A percentile compares a stretch with the other conserved stretches of the same genome.
Evolutionary conservation across 2,113 vertebrate species (phyloP).

Genomic region (Turnix velox): DNA sequence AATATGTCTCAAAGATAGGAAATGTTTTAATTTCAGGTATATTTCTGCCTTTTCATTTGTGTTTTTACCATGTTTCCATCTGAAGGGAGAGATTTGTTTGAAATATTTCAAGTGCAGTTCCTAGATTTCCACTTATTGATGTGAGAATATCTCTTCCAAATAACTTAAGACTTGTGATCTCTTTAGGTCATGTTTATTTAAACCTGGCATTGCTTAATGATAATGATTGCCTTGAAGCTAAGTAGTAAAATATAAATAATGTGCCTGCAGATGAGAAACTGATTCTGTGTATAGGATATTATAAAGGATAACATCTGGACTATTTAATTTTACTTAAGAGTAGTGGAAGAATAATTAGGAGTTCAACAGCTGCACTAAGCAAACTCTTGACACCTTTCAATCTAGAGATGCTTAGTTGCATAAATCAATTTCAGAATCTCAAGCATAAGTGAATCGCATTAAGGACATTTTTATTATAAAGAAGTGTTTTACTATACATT

Average conservation of each 20-base stretch:
- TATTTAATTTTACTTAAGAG: background rate
- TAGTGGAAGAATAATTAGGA: background rate
- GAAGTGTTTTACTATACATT: background rate
- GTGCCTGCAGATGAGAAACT: background rate
- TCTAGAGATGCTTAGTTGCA: background rate
- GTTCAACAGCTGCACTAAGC: background rate
- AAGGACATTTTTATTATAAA: background rate
- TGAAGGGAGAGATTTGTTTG: background rate
- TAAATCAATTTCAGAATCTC: background rate
- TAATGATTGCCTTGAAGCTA: background rate
- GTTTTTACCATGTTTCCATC: background rate
- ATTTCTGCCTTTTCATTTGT: background rate
- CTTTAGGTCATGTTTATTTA: slow-evolving; percentile 33
- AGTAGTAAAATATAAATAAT: background rate
- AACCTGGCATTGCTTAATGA: background rate
- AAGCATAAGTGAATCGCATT: background rate
- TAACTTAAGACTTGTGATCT: background rate
- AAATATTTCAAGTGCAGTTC: background rate
- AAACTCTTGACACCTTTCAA: slow-evolving; percentile 7
- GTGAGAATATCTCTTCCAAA: background rate
- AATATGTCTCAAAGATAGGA: background rate
- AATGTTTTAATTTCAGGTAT: background rate
- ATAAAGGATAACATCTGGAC: background rate
- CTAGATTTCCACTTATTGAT: background rate
- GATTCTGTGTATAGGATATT: background rate